Percentiles rank a stretch among this genome's conserved stretches.
phyloP scores from a whole-genome alignment of 2,888 invertebrate genomes.

The Morpho deidamia region DNA sequence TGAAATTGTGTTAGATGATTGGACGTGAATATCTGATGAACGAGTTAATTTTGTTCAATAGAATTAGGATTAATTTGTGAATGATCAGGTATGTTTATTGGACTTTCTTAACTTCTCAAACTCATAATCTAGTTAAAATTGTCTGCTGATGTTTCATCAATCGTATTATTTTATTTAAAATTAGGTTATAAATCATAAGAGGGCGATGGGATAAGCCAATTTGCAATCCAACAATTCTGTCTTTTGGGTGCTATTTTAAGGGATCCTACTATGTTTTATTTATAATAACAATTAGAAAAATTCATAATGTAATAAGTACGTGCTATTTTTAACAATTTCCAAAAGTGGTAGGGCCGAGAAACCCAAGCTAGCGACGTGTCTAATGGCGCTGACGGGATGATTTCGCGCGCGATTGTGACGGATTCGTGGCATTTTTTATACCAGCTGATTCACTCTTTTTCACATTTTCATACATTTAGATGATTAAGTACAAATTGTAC shows the following conservation, averaged over 20 bases:
- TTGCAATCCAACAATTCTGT: slow-evolving; percentile 50
- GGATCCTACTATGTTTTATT: slow-evolving; percentile 6
- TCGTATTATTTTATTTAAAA: slow-evolving; percentile 43
- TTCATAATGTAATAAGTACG: slow-evolving; percentile 41
- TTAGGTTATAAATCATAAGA: slow-evolving; percentile 71
- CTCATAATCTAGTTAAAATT: slow-evolving; percentile 30
- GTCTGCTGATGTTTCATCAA: slow-evolving; percentile 22
- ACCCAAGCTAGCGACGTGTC: slow-evolving; percentile 77
- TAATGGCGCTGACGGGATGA: slow-evolving; percentile 76
- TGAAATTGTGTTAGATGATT: slow-evolving; percentile 39
- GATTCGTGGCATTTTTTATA: slow-evolving; percentile 76
- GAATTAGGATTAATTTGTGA: slow-evolving; percentile 65
- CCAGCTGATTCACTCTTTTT: slow-evolving; percentile 59
- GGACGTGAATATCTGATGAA: slow-evolving; percentile 43
- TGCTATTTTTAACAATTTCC: slow-evolving; percentile 75
- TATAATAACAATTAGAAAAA: slow-evolving; percentile 18
- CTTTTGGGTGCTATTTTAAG: slow-evolving; percentile 24
- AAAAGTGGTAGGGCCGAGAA: slow-evolving; percentile 68
- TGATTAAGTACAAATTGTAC: slow-evolving; percentile 40
- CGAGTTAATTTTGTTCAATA: slow-evolving; percentile 51
- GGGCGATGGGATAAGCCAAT: slow-evolving; percentile 71
- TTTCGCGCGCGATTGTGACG: slow-evolving; percentile 78
- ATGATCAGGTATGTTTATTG: slow-evolving; percentile 68
- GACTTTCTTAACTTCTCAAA: slow-evolving; percentile 32
- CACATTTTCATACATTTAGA: slow-evolving; percentile 36